Conservation (phyloP, 1,140 invertebrate species). For the Drosophila pectinifera region DNA sequence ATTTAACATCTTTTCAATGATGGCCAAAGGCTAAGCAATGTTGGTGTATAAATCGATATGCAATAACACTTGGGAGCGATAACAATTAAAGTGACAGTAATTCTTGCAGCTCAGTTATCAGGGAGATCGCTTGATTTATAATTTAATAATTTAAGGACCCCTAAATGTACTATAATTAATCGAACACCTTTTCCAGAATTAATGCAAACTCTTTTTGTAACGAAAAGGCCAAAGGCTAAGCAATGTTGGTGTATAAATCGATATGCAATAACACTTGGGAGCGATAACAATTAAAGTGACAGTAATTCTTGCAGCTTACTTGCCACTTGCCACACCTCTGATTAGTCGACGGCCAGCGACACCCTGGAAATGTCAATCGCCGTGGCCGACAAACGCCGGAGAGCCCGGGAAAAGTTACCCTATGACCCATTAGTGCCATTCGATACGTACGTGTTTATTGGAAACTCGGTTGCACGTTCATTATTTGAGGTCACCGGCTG, state of each 20-base stretch:
- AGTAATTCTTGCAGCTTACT: slow-evolving; percentile 15
- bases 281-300: slow-evolving; percentile 35
- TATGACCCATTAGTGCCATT: slow-evolving; percentile 62
- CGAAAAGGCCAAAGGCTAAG: too few relatives aligned
- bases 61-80: too few relatives aligned
- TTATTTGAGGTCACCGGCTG: slow-evolving; percentile 59
- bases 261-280: slow-evolving; percentile 20
- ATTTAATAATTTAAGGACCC: too few relatives aligned
- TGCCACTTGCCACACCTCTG: slow-evolving; percentile 22
- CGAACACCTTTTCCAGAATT: too few relatives aligned
- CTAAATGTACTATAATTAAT: too few relatives aligned
- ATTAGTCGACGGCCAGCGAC: slow-evolving; percentile 15
- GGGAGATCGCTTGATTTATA: too few relatives aligned
- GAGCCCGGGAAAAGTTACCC: slow-evolving; percentile 37
- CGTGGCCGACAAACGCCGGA: slow-evolving; percentile 39
- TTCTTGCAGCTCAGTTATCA: slow-evolving; percentile 19
- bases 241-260: not conserved
- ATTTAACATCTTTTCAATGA: too few relatives aligned
- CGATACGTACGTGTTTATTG: slow-evolving; percentile 73
- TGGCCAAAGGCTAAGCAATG: not conserved
- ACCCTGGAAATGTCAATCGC: slow-evolving; percentile 48
- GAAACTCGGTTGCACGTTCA: slow-evolving; percentile 57
- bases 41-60: too few relatives aligned
- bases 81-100: slow-evolving; percentile 41
- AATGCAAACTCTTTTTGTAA: not conserved